phyloP scores from a whole-genome alignment of 2,888 invertebrate species.

The Xylocampa areola region DNA sequence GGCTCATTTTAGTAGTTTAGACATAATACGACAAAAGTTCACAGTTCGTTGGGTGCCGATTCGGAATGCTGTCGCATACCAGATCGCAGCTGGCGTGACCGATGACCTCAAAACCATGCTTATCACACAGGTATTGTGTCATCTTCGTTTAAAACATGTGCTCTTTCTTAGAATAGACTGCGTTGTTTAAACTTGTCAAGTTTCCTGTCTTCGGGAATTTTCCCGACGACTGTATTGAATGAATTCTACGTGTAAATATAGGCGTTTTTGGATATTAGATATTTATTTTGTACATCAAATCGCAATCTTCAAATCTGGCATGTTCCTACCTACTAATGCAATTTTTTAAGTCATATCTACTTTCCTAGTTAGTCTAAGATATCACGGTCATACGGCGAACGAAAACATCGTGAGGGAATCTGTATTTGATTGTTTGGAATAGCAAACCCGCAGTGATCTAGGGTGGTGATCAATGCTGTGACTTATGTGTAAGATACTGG shows the following conservation, averaged over 20 bases:
- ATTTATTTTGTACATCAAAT: no score
- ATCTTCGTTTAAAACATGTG: conserved; percentile 42
- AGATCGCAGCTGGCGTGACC: conserved; percentile 63
- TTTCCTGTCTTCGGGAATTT: conserved; percentile 45
- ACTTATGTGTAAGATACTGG: no score
- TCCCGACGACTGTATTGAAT: conserved; percentile 16
- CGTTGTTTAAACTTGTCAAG: conserved; percentile 28
- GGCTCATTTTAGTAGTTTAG: conserved; percentile 28
- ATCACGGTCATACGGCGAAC: no score
- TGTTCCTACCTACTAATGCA: no score
- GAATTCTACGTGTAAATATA: neutral
- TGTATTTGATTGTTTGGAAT: no score
- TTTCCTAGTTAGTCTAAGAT: no score
- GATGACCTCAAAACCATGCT: conserved; percentile 57
- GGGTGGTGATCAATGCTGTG: no score
- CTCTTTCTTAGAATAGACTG: conserved; percentile 40
- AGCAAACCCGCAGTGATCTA: no score
- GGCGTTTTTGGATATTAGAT: no score
- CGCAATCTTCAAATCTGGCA: no score
- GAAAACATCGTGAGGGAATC: no score
- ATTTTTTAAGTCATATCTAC: no score
- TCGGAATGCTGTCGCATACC: conserved; percentile 63
- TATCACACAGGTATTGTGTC: conserved; percentile 48
- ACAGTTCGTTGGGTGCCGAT: conserved; percentile 62
- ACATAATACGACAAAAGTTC: conserved; percentile 46